phyloP scores from a whole-genome alignment of 2,113 vertebrate species.

The Toxotes jaculatrix region DNA sequence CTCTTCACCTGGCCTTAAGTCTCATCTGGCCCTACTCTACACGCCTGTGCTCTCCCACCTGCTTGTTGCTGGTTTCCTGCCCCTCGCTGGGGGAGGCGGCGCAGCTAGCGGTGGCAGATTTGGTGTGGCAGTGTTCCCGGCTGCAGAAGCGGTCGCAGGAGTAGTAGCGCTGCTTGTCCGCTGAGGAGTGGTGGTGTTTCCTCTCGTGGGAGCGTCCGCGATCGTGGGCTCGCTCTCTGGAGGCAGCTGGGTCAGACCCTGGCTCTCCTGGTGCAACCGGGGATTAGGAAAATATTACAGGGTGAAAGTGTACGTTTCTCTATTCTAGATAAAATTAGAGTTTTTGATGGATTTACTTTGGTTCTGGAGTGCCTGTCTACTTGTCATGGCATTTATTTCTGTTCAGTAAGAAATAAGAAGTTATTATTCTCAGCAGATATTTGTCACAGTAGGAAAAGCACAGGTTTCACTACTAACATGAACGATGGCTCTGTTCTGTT shows the following conservation, averaged over 20 bases:
- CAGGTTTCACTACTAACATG: too few relatives aligned
- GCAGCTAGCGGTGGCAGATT: slow-evolving; percentile 88
- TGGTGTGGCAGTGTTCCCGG: slow-evolving; percentile 89
- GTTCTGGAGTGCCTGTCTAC: neutral
- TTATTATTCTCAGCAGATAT: too few relatives aligned
- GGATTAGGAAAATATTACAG: neutral
- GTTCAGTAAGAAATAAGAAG: too few relatives aligned
- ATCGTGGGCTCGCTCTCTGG: slow-evolving; percentile 85
- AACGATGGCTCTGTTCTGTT: too few relatives aligned
- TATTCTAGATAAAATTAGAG: too few relatives aligned
- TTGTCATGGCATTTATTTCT: neutral
- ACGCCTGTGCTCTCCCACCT: slow-evolving; percentile 84
- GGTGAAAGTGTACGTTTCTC: neutral
- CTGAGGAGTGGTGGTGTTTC: slow-evolving; percentile 91
- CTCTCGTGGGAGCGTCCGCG: slow-evolving; percentile 94
- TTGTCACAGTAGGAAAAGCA: too few relatives aligned
- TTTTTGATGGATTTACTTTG: neutral
- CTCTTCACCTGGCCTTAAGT: neutral
- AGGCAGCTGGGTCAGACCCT: slow-evolving; percentile 67
- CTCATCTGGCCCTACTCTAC: neutral
- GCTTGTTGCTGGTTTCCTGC: slow-evolving; percentile 87
- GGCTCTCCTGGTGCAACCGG: slow-evolving; percentile 62
- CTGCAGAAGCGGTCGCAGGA: slow-evolving; percentile 95
- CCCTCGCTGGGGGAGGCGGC: slow-evolving; percentile 88
- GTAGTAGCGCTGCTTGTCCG: slow-evolving; percentile 95